phyloP scores from a whole-genome alignment of 2,797 vertebrate species.

The Ceyx erithaca region DNA sequence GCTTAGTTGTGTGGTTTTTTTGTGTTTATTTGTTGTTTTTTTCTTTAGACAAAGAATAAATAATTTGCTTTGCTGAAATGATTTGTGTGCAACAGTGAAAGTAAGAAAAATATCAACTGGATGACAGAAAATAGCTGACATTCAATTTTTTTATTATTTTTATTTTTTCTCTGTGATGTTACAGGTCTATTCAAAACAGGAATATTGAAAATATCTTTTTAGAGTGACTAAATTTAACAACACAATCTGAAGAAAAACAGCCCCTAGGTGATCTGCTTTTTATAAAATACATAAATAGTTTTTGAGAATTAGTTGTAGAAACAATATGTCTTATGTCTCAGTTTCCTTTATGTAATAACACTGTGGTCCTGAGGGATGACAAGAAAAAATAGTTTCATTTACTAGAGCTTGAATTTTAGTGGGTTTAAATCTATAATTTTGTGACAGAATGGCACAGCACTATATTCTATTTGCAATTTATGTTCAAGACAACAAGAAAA shows the following conservation, averaged over 20 bases:
- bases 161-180: conserved; percentile 5
- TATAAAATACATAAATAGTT: conserved; percentile 67
- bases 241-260: not conserved
- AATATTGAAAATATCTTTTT: conserved; percentile 58
- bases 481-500: not conserved
- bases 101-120: not conserved
- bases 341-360: conserved; percentile 61
- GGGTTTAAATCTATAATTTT: conserved; percentile 64
- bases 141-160: not conserved
- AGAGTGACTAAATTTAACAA: conserved; percentile 33
- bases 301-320: conserved; percentile 50
- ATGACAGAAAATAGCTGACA: not conserved
- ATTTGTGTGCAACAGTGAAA: not conserved
- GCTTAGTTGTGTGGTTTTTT: not conserved
- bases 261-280: conserved; percentile 47
- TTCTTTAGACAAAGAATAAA: not conserved
- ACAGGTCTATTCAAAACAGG: not conserved
- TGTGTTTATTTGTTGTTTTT: not conserved
- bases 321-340: conserved; percentile 42
- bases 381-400: conserved; percentile 73
- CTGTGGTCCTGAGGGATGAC: conserved; percentile 56
- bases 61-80: not conserved
- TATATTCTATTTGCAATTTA: conserved; percentile 50
- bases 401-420: conserved; percentile 54
- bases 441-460: not conserved